These are phyloP conservation scores for Coleophora flavipennella DNA, from an alignment of 2,888 invertebrate genomes.

Conservation along the genomic window DNA sequence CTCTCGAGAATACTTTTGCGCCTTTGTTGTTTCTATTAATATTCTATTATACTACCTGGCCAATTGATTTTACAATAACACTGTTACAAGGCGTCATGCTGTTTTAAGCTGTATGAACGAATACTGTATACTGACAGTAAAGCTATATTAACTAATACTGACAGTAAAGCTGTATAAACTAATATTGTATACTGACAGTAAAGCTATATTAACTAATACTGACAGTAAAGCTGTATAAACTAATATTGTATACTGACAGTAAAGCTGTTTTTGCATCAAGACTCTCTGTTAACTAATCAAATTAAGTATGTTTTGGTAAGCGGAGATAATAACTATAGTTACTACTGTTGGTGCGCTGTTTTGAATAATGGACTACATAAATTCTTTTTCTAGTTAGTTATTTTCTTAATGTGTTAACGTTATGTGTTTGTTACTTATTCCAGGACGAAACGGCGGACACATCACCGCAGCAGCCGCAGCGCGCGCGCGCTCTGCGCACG, in stretches of 20 bases:
- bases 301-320: not conserved
- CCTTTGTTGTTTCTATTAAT: too few relatives aligned
- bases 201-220: too few relatives aligned
- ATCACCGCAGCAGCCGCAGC: constrained; percentile 8
- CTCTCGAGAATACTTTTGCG: too few relatives aligned
- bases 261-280: not conserved
- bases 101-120: too few relatives aligned
- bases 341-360: not conserved
- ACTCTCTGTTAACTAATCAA: not conserved
- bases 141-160: too few relatives aligned
- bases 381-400: not conserved
- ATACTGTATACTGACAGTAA: too few relatives aligned
- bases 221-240: too few relatives aligned
- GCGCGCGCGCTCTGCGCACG: constrained; percentile 6
- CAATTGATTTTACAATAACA: too few relatives aligned
- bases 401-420: not conserved
- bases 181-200: too few relatives aligned
- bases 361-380: not conserved
- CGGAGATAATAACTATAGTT: not conserved
- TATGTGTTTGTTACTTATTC: not conserved
- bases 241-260: not conserved
- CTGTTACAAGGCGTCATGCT: too few relatives aligned
- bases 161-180: too few relatives aligned
- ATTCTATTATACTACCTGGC: too few relatives aligned
- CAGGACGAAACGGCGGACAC: constrained; percentile 14